These are phyloP conservation scores for Mythimna loreyi DNA, from an alignment of 2,888 invertebrate genomes.

Conservation along the genomic window DNA sequence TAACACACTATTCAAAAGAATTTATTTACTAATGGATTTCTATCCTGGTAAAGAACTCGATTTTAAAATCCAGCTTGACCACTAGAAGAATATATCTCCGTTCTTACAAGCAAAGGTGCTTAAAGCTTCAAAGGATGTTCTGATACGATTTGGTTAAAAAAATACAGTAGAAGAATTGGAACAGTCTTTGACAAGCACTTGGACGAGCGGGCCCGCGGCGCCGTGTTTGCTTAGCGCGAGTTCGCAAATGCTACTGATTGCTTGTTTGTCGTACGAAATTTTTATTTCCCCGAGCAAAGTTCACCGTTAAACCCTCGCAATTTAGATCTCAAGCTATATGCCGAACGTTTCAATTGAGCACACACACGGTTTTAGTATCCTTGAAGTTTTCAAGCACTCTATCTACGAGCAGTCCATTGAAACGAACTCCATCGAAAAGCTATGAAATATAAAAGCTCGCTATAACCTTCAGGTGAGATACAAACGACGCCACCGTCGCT, in stretches of 20 bases:
- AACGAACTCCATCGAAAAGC: conserved; percentile 23
- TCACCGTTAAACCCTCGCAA: conserved; percentile 71
- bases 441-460: conserved; percentile 21
- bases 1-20: background rate
- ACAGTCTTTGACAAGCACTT: conserved; percentile 84
- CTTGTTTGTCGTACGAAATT: conserved; percentile 86
- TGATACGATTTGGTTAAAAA: conserved; percentile 76
- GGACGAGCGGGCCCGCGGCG: conserved; percentile 61
- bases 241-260: conserved; percentile 88
- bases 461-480: conserved; percentile 25
- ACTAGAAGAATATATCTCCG: background rate
- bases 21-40: background rate
- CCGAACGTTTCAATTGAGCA: conserved; percentile 43
- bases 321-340: conserved; percentile 68
- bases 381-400: conserved; percentile 28
- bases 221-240: conserved; percentile 82
- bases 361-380: conserved; percentile 45
- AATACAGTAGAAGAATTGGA: conserved; percentile 77
- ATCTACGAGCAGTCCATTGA: background rate
- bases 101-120: conserved; percentile 66
- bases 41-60: background rate
- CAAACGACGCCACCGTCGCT: conserved; percentile 32
- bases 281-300: conserved; percentile 80
- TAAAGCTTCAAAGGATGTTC: conserved; percentile 61
- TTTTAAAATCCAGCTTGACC: conserved; percentile 18